These are phyloP conservation scores for Cheilosia variabilis DNA, from an alignment of 2,888 invertebrate species.

Conservation along the genomic window DNA sequence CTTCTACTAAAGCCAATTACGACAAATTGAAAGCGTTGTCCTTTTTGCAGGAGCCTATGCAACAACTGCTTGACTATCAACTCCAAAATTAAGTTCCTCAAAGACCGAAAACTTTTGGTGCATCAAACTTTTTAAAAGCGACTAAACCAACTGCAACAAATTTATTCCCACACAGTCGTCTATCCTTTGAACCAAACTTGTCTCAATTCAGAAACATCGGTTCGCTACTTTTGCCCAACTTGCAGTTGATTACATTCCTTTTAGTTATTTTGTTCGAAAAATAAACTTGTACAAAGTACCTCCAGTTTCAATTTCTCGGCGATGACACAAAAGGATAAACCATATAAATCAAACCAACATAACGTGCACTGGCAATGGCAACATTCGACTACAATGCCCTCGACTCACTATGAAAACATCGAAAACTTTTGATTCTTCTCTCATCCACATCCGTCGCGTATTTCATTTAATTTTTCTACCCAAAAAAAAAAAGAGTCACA, in stretches of 20 bases:
- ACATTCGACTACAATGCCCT: slow-evolving; percentile 16
- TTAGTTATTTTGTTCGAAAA: slow-evolving; percentile 5
- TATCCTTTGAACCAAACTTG: not conserved
- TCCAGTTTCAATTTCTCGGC: slow-evolving; percentile 47
- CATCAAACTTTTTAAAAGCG: no score
- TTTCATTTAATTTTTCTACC: slow-evolving; percentile 23
- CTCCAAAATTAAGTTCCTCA: no score
- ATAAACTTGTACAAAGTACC: slow-evolving; percentile 23
- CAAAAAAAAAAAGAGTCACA: slow-evolving; percentile 6
- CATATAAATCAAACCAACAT: slow-evolving; percentile 61
- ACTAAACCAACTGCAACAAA: no score
- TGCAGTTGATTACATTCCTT: slow-evolving; percentile 1
- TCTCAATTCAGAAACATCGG: not conserved
- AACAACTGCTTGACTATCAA: no score
- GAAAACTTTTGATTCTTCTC: slow-evolving; percentile 57
- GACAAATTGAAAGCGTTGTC: no score
- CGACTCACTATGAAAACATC: slow-evolving; percentile 37
- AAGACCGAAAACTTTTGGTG: no score
- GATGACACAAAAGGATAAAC: slow-evolving; percentile 63
- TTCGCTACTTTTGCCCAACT: not conserved
- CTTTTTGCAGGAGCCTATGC: no score
- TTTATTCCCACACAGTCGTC: no score
- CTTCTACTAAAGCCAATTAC: no score
- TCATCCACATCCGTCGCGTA: slow-evolving; percentile 47
- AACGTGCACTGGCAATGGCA: slow-evolving; percentile 38